Base-by-base conservation (phyloP, 2,888 invertebrate genomes). In the Psylliodes chrysocephalus region DNA sequence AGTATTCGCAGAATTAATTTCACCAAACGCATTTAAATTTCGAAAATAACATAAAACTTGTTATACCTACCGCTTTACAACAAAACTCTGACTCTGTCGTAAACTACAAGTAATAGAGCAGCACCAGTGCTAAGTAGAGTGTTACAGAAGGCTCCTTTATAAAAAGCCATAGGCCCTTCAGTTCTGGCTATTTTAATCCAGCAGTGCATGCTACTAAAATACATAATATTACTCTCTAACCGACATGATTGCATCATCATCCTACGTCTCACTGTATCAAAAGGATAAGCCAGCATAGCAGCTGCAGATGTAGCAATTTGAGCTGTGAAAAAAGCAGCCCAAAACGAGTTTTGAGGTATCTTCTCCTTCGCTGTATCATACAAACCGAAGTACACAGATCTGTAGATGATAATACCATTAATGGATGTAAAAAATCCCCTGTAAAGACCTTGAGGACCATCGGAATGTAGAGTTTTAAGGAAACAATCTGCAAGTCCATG, bases 211-310 rank as follows among this genome's bases (percentile, higher is more conserved):
- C 91, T 91, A 80, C 84, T 89, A 82, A 89, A 91, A 86, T 91
- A 91, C 79, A 88, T 81, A 66, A 88, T 85, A 25, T 90, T 90
- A 2, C 80, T 70, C 76, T 87, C 85, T 64, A 85, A 84, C 67
- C 87, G 86, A 49, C 89, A 90, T 68, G 90, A 90, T 81, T 91
- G 91, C 92, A 92, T 92, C 92, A 93, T 93, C 90, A 93, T 90
- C 75, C 92, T 87, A 81, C 87, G 84, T 80, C 86, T 83, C 76
- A 87, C 86, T n/a, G n/a, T n/a, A n/a, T n/a, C n/a, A n/a, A n/a
- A n/a, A n/a, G n/a, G n/a, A n/a, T n/a, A n/a, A n/a, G 10, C 92
- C 92, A 80, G 92, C 92, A 79, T 92, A 88, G 65, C 92, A 71
- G 91, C 87, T 47, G 87, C 85, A 51, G 91, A 89, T 44, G 91